phyloP scores from a whole-genome alignment of 2,113 vertebrate species.

The Propithecus coquereli region DNA sequence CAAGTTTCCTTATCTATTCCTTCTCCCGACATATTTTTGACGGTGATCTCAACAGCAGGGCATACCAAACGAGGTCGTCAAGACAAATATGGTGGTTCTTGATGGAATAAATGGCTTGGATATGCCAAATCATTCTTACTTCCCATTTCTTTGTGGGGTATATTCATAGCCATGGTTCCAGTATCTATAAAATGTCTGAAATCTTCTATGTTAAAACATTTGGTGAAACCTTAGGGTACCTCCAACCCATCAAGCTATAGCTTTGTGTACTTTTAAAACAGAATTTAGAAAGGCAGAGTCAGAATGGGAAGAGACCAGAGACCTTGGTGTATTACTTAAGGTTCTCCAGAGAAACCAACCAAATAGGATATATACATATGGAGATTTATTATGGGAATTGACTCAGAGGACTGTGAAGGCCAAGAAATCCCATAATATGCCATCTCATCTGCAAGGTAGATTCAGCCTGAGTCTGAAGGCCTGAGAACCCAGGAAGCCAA shows the following conservation, averaged over 20 bases:
- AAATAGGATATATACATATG: not conserved
- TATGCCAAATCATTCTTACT: not conserved
- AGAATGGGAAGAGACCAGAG: not conserved
- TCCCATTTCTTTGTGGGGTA: not conserved
- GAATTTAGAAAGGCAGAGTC: not conserved
- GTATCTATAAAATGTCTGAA: not conserved
- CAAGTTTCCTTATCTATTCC: not conserved
- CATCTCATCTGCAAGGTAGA: not conserved
- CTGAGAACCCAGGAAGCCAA: not conserved
- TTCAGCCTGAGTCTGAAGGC: not conserved
- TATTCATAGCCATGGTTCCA: not conserved
- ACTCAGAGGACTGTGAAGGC: not conserved
- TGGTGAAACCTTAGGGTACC: not conserved
- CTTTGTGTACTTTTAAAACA: constrained; percentile 3
- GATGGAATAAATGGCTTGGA: not conserved
- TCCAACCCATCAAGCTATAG: not conserved
- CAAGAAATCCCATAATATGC: not conserved
- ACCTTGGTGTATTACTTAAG: not conserved
- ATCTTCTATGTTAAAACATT: not conserved
- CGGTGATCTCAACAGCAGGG: not conserved
- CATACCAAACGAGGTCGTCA: not conserved
- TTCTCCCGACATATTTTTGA: not conserved
- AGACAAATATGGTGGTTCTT: not conserved
- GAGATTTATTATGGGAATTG: not conserved
- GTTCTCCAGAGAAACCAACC: not conserved